A percentile compares a stretch with the other conserved stretches of the same genome.
Evolutionary conservation across 2,888 invertebrate genomes (phyloP).

Genomic region (Cheilosia variabilis): DNA sequence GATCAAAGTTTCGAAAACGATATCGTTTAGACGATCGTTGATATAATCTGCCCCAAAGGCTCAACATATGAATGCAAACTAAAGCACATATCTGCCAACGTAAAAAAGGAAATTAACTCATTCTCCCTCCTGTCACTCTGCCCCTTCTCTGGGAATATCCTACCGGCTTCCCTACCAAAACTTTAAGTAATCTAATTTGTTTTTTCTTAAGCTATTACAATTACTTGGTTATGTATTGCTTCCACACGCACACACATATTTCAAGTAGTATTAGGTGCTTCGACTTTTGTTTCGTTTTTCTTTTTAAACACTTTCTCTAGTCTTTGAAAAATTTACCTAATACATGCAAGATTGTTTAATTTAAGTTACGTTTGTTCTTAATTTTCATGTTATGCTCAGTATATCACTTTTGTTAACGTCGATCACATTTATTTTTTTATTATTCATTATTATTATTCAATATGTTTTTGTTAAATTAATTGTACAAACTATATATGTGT

Average conservation of each 20-base stretch:
- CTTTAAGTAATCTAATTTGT: constrained; percentile 1
- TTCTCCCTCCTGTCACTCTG: neutral
- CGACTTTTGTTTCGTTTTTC: neutral
- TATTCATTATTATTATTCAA: constrained; percentile 41
- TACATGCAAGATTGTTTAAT: constrained; percentile 36
- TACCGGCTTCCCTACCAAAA: constrained; percentile 33
- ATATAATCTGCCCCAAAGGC: too few relatives aligned
- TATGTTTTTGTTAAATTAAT: constrained; percentile 32
- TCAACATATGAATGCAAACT: too few relatives aligned
- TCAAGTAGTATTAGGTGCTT: constrained; percentile 28
- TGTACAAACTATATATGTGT: constrained; percentile 52
- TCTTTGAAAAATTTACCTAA: constrained; percentile 67
- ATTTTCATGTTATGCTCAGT: constrained; percentile 68
- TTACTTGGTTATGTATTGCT: constrained; percentile 22
- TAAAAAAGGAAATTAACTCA: neutral
- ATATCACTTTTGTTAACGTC: constrained; percentile 74
- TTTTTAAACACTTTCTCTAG: constrained; percentile 63
- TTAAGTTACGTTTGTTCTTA: constrained; percentile 38
- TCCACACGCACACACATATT: constrained; percentile 12
- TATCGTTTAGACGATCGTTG: too few relatives aligned
- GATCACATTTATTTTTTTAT: constrained; percentile 66
- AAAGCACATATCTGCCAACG: too few relatives aligned
- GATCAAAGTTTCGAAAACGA: too few relatives aligned
- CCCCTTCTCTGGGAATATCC: neutral
- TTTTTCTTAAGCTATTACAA: constrained; percentile 26